These are phyloP conservation scores for Cheilosia scutellata DNA, from an alignment of 2,888 invertebrate species.

Conservation along the genomic window DNA sequence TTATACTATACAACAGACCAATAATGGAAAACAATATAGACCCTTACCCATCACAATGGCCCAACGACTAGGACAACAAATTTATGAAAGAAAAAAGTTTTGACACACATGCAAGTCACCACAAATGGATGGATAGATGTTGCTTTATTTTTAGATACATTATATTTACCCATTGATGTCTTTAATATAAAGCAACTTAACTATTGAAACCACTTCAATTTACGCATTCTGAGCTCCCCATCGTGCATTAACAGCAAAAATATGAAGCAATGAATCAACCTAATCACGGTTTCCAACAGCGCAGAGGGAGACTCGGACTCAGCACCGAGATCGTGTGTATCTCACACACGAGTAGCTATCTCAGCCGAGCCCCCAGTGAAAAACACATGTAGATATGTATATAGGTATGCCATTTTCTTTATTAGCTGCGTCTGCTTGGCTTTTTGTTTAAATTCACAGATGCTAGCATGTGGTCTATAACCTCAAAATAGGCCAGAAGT, in stretches of 20 bases:
- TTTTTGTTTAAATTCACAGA: neutral
- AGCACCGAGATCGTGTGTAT: neutral
- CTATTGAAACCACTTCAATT: constrained; percentile 11
- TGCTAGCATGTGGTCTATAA: neutral
- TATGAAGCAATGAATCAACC: constrained; percentile 8
- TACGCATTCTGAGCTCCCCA: constrained; percentile 39
- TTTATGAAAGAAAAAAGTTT: neutral
- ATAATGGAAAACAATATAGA: too few species aligned
- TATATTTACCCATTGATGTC: neutral
- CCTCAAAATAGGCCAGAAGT: neutral
- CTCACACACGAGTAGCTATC: neutral
- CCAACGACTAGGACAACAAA: neutral
- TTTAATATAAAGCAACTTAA: neutral
- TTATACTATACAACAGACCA: too few species aligned
- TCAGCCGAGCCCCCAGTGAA: neutral
- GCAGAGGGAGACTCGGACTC: constrained; percentile 6
- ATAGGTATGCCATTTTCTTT: neutral
- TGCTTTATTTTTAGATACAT: neutral
- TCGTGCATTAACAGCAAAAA: constrained; percentile 29
- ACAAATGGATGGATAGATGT: neutral
- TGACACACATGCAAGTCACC: neutral
- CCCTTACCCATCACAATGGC: too few species aligned
- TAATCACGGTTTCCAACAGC: constrained; percentile 38
- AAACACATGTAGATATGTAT: neutral
- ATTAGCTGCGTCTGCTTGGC: neutral